Conservation (phyloP, 1,140 invertebrate genomes). For the Nebria ingens region DNA sequence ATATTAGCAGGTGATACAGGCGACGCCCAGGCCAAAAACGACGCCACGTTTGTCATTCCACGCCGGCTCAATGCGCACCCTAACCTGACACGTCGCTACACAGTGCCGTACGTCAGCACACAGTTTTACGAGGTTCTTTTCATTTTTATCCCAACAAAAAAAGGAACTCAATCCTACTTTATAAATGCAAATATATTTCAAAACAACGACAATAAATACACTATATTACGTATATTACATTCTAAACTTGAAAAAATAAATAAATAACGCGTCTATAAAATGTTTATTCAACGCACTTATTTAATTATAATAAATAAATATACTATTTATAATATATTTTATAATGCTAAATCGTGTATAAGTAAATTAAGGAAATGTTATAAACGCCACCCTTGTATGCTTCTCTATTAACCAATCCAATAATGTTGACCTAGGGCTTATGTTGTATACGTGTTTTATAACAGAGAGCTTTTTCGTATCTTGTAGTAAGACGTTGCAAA, state of each 20-base stretch:
- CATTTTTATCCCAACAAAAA: too few species aligned
- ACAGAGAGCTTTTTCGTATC: too few species aligned
- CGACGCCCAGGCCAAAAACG: constrained; percentile 1
- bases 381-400: not conserved
- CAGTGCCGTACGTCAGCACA: constrained; percentile 2
- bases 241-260: not conserved
- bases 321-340: too few species aligned
- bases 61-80: not conserved
- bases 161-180: too few species aligned
- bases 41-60: constrained; percentile 7
- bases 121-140: not conserved
- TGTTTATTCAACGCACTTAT: not conserved
- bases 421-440: constrained; percentile 6
- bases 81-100: not conserved
- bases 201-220: too few species aligned
- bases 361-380: too few species aligned
- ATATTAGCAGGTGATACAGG: not conserved
- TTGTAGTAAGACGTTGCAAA: too few species aligned
- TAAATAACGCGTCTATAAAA: not conserved
- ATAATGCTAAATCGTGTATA: too few species aligned
- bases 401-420: not conserved
- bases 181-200: too few species aligned
- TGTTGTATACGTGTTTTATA: not conserved
- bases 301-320: too few species aligned
- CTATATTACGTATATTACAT: too few species aligned